Conservation (phyloP, 2,113 vertebrate species). For the Alexandromys fortis region DNA sequence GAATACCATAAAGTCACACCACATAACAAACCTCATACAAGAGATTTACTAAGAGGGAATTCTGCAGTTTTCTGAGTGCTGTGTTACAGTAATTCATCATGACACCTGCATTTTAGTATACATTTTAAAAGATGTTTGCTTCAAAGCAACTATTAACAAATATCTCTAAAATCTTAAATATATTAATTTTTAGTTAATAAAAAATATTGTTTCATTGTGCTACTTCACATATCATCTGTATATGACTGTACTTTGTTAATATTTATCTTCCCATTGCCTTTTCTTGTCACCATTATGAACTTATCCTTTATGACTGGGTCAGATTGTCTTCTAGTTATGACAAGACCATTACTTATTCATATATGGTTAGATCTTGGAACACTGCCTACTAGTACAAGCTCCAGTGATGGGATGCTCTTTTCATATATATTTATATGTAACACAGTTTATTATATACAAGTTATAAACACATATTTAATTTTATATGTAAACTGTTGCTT, state of each 20-base stretch:
- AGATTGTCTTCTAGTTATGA: background rate
- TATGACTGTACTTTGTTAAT: background rate
- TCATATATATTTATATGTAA: background rate
- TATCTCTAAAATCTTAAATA: background rate
- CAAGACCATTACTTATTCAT: background rate
- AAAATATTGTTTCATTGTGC: background rate
- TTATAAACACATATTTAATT: background rate
- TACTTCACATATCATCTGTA: background rate
- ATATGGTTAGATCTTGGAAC: background rate
- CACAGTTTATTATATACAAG: background rate
- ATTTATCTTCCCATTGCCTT: background rate
- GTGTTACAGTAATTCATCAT: background rate
- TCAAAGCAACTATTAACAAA: background rate
- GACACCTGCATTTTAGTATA: background rate
- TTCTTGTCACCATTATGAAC: background rate
- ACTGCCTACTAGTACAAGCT: background rate
- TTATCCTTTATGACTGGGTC: background rate
- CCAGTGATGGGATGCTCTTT: background rate
- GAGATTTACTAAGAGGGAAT: background rate
- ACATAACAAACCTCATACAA: background rate
- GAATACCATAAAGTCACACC: background rate
- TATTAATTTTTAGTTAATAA: background rate
- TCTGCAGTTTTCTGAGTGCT: background rate
- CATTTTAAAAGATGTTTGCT: conserved; percentile 7
- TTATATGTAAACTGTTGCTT: background rate